These are phyloP conservation scores for Callionymus lyra DNA, from an alignment of 2,113 vertebrate genomes.

Conservation along the genomic window DNA sequence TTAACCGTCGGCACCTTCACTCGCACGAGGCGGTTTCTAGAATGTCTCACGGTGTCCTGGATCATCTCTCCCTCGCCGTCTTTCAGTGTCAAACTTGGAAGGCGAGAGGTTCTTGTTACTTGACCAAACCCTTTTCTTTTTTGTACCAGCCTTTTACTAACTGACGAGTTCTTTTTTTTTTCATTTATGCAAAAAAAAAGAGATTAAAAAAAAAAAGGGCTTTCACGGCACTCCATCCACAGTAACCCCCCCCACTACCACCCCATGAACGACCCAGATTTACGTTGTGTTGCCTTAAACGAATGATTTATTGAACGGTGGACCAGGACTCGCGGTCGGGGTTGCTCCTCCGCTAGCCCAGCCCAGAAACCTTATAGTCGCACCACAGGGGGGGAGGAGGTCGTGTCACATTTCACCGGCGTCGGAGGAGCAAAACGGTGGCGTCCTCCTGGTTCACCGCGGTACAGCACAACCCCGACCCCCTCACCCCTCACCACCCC, in stretches of 20 bases:
- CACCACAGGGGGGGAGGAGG: no score
- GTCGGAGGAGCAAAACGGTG: no score
- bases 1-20: no score
- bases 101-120: constrained; percentile 56
- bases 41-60: constrained; percentile 20
- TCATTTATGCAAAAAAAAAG: constrained; percentile 62
- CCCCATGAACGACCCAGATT: constrained; percentile 65
- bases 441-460: constrained; percentile 52
- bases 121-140: constrained; percentile 40
- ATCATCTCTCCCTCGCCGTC: constrained; percentile 10
- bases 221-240: constrained; percentile 85
- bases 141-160: constrained; percentile 62
- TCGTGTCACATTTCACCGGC: no score
- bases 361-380: no score
- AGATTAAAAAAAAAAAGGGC: constrained; percentile 63
- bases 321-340: constrained; percentile 58
- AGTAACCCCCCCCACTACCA: no score
- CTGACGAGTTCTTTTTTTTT: constrained; percentile 47
- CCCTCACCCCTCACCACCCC: no score
- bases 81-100: constrained; percentile 29
- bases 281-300: constrained; percentile 94
- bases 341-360: no score
- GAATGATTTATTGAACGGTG: constrained; percentile 63
- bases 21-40: no score
- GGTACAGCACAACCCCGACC: constrained; percentile 92